Percentiles rank a stretch among this genome's conserved stretches.
These are phyloP conservation scores for Pteromalus puparum DNA, from an alignment of 1,140 invertebrate genomes.

Conservation along the genomic window DNA sequence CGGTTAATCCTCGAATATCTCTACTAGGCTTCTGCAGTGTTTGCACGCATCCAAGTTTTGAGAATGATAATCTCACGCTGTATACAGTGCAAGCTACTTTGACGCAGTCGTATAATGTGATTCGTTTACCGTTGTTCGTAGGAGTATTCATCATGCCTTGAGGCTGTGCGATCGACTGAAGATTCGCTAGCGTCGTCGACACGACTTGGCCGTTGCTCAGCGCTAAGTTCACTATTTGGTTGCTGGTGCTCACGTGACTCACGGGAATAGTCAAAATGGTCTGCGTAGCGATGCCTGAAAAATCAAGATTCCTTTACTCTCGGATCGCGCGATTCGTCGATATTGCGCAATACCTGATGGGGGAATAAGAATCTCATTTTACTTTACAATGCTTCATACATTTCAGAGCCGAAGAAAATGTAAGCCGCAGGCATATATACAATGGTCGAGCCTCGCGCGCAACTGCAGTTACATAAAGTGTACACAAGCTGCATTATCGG, in stretches of 20 bases:
- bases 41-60: background rate
- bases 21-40: background rate
- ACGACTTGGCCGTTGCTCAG: constrained; percentile 89
- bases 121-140: constrained; percentile 73
- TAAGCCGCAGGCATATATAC: constrained; percentile 4
- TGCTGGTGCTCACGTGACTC: constrained; percentile 84
- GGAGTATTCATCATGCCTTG: constrained; percentile 79
- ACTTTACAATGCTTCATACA: background rate
- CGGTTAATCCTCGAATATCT: background rate
- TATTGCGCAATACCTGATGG: background rate
- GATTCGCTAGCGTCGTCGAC: constrained; percentile 88
- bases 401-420: background rate
- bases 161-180: constrained; percentile 86
- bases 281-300: constrained; percentile 91
- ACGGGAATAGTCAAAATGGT: constrained; percentile 95
- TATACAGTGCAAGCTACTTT: no score
- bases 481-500: constrained; percentile 20
- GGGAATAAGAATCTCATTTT: background rate
- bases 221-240: constrained; percentile 88
- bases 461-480: constrained; percentile 16
- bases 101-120: constrained; percentile 31
- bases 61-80: background rate
- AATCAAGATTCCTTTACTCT: background rate
- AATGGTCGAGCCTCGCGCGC: background rate
- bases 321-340: background rate